phyloP scores from a whole-genome alignment of 2,888 invertebrate genomes.

The Adineta ricciae region DNA sequence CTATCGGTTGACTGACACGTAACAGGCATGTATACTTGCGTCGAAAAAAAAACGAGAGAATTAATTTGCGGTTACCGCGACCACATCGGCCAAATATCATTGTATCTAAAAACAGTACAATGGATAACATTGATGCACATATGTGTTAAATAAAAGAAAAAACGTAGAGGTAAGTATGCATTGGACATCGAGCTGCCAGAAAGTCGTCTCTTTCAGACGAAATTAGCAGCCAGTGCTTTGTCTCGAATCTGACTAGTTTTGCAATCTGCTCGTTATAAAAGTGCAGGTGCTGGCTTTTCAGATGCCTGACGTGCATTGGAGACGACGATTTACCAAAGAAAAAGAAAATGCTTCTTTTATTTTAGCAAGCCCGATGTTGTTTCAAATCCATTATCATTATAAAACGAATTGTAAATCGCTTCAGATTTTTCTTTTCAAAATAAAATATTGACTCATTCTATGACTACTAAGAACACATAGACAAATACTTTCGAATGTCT shows the following conservation, averaged over 20 bases:
- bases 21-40: background rate
- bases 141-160: background rate
- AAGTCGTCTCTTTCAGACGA: background rate
- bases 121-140: background rate
- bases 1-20: background rate
- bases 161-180: background rate
- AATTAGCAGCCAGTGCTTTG: background rate
- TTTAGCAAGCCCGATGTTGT: background rate
- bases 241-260: constrained; percentile 9
- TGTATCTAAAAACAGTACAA: background rate
- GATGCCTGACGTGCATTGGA: background rate
- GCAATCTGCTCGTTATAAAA: background rate
- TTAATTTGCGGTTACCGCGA: background rate
- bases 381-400: too few species aligned
- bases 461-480: background rate
- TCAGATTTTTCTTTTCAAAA: background rate
- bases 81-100: background rate
- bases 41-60: background rate
- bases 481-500: background rate
- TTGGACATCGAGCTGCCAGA: background rate
- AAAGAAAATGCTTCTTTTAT: background rate
- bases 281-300: background rate
- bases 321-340: background rate
- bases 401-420: background rate
- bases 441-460: background rate